phyloP scores from a whole-genome alignment of 2,797 vertebrate species.

The Crocodylus rhombifer region DNA sequence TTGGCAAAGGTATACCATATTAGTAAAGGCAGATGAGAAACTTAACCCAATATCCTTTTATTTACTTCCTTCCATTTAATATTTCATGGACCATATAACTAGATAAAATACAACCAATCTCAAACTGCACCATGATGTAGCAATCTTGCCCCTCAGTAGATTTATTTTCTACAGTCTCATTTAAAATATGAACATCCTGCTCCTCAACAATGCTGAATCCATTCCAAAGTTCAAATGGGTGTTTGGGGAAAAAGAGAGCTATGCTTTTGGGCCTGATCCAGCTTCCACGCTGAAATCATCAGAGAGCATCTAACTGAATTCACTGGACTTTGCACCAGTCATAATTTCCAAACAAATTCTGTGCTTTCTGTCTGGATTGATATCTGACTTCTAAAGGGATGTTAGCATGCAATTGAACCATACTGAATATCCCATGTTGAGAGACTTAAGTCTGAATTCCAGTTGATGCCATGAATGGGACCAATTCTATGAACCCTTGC shows the following conservation, averaged over 20 bases:
- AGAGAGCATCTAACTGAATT: background rate
- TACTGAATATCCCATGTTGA: rapidly evolving
- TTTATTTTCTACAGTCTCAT: background rate
- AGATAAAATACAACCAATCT: constrained; percentile 45
- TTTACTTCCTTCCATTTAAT: constrained; percentile 57
- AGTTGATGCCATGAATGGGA: rapidly evolving
- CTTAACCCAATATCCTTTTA: constrained; percentile 73
- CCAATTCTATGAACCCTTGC: background rate
- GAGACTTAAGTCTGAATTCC: rapidly evolving
- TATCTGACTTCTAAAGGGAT: background rate
- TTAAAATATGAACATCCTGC: background rate
- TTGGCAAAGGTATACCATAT: constrained; percentile 68
- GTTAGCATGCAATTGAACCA: background rate
- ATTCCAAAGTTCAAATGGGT: background rate
- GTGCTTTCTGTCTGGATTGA: background rate
- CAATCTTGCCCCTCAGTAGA: background rate
- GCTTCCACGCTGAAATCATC: background rate
- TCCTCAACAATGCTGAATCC: background rate
- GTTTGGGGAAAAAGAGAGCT: background rate
- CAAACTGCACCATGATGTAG: background rate
- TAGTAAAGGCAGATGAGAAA: constrained; percentile 71
- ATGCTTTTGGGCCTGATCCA: background rate
- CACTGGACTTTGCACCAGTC: background rate
- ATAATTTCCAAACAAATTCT: rapidly evolving
- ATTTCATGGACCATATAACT: constrained; percentile 38